Conservation (phyloP, 2,113 vertebrate species). For the Maccullochella peelii region DNA sequence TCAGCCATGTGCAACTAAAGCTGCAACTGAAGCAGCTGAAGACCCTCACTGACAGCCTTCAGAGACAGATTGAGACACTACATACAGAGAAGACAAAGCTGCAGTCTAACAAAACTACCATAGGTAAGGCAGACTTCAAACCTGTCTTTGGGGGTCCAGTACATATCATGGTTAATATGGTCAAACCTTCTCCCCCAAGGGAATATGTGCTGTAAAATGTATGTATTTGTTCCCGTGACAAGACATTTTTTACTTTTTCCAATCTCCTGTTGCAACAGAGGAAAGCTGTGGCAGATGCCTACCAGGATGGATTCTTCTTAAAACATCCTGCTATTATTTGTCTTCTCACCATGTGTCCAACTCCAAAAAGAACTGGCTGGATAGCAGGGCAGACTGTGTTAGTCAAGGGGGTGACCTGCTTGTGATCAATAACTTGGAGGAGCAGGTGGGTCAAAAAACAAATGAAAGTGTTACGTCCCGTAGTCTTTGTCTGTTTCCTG, state of each 20-base stretch:
- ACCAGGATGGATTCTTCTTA: constrained; percentile 62
- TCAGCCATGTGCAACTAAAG: constrained; percentile 16
- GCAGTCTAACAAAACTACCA: neutral
- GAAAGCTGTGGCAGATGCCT: constrained; percentile 67
- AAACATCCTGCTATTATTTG: constrained; percentile 73
- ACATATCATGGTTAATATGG: neutral
- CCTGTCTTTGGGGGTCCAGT: neutral
- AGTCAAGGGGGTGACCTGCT: constrained; percentile 66
- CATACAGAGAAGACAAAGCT: constrained; percentile 46
- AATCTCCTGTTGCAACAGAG: constrained; percentile 62
- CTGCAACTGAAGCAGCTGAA: constrained; percentile 43
- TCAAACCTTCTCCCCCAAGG: neutral
- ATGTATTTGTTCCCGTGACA: neutral
- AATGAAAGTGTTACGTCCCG: no score
- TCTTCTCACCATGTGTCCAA: constrained; percentile 42
- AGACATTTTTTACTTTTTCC: neutral
- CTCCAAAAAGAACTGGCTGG: constrained; percentile 67
- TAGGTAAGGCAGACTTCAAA: constrained; percentile 57
- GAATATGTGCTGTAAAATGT: neutral
- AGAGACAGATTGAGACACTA: constrained; percentile 51
- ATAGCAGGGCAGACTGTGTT: constrained; percentile 71
- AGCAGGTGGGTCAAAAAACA: constrained; percentile 68
- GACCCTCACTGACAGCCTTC: constrained; percentile 30
- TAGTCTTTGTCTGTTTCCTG: no score
- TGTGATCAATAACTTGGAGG: constrained; percentile 60